Evolutionary conservation across 2,113 vertebrate genomes (phyloP).

Genomic region (Herpailurus yagouaroundi): DNA sequence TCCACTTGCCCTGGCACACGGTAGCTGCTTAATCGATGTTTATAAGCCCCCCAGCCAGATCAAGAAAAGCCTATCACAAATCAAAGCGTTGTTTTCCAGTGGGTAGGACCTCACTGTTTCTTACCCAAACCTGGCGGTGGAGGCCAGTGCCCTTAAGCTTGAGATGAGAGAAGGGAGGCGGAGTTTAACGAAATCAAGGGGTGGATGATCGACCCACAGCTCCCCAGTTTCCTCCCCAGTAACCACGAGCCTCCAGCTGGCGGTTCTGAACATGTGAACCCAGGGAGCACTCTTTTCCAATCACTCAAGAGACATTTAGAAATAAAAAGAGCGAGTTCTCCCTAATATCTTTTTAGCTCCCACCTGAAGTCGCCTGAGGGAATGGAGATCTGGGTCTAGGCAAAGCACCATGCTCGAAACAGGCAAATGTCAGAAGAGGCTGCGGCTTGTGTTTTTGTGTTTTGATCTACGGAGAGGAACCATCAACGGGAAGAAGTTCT

Average conservation of each 20-base stretch:
- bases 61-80: not conserved
- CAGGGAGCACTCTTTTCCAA: not conserved
- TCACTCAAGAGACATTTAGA: not conserved
- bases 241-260: not conserved
- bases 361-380: constrained; percentile 57
- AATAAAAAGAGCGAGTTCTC: not conserved
- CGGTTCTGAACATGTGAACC: not conserved
- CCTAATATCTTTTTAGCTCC: constrained; percentile 34
- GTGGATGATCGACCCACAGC: accelerated
- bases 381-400: not conserved
- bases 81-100: not conserved
- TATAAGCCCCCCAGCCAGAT: not conserved
- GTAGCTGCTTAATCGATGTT: not conserved
- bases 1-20: not conserved
- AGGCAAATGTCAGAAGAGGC: constrained; percentile 54
- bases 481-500: constrained; percentile 69
- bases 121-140: not conserved
- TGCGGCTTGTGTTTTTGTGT: not conserved
- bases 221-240: not conserved
- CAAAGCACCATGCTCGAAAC: constrained; percentile 66
- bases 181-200: not conserved
- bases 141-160: not conserved
- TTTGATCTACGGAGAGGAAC: constrained; percentile 78
- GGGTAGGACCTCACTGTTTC: not conserved
- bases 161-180: not conserved